phyloP scores from a whole-genome alignment of 1,140 invertebrate genomes.

The Procambarus clarkii region DNA sequence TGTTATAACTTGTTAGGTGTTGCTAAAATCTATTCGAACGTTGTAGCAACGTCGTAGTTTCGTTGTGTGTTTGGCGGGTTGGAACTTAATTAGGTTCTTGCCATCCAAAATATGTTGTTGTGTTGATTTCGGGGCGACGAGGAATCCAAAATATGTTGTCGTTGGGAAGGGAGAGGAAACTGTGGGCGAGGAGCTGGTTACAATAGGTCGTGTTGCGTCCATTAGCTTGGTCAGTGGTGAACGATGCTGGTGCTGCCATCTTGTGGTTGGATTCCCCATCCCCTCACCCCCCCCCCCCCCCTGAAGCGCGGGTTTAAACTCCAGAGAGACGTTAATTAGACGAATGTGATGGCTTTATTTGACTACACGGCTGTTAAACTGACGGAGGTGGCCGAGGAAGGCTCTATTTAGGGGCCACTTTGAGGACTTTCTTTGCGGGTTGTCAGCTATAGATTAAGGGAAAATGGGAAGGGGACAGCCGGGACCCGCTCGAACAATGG shows the following conservation, averaged over 20 bases:
- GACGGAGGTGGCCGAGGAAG: conserved; percentile 62
- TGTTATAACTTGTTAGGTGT: no score
- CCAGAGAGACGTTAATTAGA: conserved; percentile 61
- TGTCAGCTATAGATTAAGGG: conserved; percentile 53
- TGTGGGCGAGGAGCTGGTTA: no score
- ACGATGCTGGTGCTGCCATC: conserved; percentile 52
- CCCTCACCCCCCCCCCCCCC: no score
- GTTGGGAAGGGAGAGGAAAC: no score
- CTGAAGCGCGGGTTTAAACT: conserved; percentile 44
- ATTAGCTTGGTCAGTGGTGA: not conserved
- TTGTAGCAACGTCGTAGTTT: no score
- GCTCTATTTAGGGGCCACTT: conserved; percentile 65
- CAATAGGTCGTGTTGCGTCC: no score
- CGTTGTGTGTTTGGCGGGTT: no score
- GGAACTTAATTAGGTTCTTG: no score
- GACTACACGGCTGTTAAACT: conserved; percentile 69
- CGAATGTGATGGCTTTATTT: conserved; percentile 70
- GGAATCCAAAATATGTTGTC: no score
- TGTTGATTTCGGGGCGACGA: no score
- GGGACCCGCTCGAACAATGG: conserved; percentile 33
- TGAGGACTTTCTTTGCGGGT: conserved; percentile 69
- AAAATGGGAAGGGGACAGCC: conserved; percentile 63
- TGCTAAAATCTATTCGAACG: no score
- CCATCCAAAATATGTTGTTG: no score
- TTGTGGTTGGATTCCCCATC: conserved; percentile 46